phyloP scores from a whole-genome alignment of 2,888 invertebrate species.

The Sarcophaga subvicina region DNA sequence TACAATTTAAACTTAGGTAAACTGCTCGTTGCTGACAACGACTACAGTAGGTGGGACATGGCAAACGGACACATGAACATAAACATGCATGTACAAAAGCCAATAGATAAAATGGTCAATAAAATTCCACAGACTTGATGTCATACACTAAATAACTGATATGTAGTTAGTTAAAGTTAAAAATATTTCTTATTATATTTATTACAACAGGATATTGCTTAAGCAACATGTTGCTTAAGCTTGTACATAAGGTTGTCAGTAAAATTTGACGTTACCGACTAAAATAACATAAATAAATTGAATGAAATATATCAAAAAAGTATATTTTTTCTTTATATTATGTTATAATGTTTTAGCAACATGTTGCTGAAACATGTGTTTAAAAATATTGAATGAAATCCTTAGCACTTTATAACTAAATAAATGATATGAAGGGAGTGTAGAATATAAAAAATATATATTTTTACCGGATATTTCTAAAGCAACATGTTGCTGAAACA shows the following conservation, averaged over 20 bases:
- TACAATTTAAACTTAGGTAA: slow-evolving; percentile 28
- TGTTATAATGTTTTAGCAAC: neutral
- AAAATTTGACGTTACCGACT: too few species aligned
- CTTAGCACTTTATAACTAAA: too few species aligned
- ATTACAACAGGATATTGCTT: neutral
- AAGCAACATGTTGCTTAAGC: neutral
- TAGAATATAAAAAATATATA: too few species aligned
- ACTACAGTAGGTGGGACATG: slow-evolving; percentile 56
- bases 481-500: neutral
- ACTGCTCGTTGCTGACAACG: slow-evolving; percentile 3
- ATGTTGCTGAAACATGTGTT: neutral
- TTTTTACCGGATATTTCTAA: too few species aligned
- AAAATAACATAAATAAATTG: too few species aligned
- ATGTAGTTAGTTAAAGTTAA: neutral
- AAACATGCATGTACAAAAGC: slow-evolving; percentile 17
- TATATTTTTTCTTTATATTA: neutral
- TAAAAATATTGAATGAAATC: too few species aligned
- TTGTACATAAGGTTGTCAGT: too few species aligned
- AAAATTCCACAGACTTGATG: slow-evolving; percentile 37
- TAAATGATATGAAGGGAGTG: too few species aligned
- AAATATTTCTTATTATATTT: neutral
- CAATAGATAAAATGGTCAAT: slow-evolving; percentile 30
- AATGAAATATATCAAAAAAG: too few species aligned
- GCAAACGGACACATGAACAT: slow-evolving; percentile 42
- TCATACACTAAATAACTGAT: neutral